Conservation (phyloP, 2,888 invertebrate genomes). For the Aproaerema taeniolella region DNA sequence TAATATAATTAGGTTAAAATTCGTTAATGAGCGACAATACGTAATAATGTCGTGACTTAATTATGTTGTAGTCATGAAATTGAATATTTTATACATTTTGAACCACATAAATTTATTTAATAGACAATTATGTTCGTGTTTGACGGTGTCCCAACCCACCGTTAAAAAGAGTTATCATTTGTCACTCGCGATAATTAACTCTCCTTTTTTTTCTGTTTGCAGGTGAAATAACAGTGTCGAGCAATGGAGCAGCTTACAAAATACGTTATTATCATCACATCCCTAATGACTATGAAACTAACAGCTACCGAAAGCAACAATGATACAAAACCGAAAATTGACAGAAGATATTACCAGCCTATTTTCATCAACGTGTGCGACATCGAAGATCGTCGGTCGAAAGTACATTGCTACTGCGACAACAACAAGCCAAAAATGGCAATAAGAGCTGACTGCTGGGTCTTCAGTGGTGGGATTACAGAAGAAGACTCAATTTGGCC, state of each 20-base stretch:
- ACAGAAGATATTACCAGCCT: conserved; percentile 55
- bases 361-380: conserved; percentile 66
- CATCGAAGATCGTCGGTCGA: conserved; percentile 60
- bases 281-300: conserved; percentile 58
- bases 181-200: no score
- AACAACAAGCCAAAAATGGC: conserved; percentile 70
- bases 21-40: conserved; percentile 31
- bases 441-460: conserved; percentile 85
- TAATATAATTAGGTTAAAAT: conserved; percentile 41
- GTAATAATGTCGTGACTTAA: conserved; percentile 30
- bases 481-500: conserved; percentile 85
- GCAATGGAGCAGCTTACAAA: conserved; percentile 55
- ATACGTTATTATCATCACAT: conserved; percentile 58
- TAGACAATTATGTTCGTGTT: conserved; percentile 4
- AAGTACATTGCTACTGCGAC: conserved; percentile 71
- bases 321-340: conserved; percentile 51
- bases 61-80: conserved; percentile 5
- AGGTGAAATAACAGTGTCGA: conserved; percentile 14
- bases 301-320: conserved; percentile 60
- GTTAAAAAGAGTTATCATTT: conserved; percentile 4
- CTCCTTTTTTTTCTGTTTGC: conserved; percentile 26
- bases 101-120: conserved; percentile 1
- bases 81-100: conserved; percentile 11
- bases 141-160: not conserved
- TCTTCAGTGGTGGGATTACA: conserved; percentile 79